Evolutionary conservation across 2,888 invertebrate genomes (phyloP).

Genomic region (Trachelus iudaicus): DNA sequence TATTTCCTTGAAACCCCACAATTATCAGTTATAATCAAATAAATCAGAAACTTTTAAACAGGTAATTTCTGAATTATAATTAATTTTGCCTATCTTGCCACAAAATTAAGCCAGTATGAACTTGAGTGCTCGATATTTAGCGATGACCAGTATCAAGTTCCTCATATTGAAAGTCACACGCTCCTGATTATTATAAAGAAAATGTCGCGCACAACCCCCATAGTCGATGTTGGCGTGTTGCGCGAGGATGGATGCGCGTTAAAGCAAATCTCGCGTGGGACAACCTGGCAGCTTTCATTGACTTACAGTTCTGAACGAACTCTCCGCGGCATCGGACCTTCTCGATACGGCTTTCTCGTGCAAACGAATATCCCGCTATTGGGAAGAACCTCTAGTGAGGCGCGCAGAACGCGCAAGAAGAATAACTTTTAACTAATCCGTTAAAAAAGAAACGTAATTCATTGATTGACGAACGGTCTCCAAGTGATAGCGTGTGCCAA

Average conservation of each 20-base stretch:
- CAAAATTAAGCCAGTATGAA: neutral
- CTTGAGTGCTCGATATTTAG: neutral
- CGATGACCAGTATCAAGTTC: neutral
- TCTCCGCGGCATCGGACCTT: neutral
- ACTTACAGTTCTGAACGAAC: conserved; percentile 5
- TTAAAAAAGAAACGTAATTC: neutral
- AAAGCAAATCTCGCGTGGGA: neutral
- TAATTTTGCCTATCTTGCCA: neutral
- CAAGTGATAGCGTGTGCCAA: neutral
- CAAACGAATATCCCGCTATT: neutral
- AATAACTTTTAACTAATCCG: neutral
- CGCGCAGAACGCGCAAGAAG: neutral
- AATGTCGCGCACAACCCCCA: neutral
- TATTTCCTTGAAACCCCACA: neutral
- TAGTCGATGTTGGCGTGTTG: neutral
- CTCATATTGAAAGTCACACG: neutral
- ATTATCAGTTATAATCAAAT: neutral
- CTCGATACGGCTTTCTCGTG: neutral
- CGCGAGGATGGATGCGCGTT: neutral
- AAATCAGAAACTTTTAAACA: neutral
- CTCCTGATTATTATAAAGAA: neutral
- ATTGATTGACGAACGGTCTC: neutral
- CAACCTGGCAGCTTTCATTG: neutral
- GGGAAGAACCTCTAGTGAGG: neutral
- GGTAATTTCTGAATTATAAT: neutral